phyloP scores from a whole-genome alignment of 2,888 invertebrate genomes.

The Drosophila barbarae region DNA sequence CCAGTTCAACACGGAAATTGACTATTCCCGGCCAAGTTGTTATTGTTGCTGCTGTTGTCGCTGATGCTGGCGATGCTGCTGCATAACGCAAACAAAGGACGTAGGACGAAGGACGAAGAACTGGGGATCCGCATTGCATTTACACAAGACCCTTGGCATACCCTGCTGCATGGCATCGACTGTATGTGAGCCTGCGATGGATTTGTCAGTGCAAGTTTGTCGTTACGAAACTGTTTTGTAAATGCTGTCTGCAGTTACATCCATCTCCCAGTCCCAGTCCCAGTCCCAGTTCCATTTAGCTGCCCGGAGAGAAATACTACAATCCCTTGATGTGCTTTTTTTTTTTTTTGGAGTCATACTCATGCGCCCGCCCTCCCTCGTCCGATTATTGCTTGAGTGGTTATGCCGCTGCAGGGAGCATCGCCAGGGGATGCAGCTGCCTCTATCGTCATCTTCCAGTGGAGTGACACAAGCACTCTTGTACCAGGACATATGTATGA shows the following conservation, averaged over 20 bases:
- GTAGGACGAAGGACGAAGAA: background rate
- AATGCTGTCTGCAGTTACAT: slow-evolving; percentile 14
- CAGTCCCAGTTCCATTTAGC: background rate
- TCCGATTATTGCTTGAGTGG: slow-evolving; percentile 5
- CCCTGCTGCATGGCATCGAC: background rate
- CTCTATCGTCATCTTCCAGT: background rate
- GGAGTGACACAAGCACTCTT: background rate
- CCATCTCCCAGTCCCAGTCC: background rate
- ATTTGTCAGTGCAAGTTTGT: slow-evolving; percentile 15
- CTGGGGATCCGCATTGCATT: background rate
- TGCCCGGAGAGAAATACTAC: background rate
- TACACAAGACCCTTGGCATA: slow-evolving; percentile 10
- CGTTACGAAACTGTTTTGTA: slow-evolving; percentile 9
- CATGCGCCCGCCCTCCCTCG: background rate
- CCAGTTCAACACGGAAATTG: slow-evolving; percentile 36
- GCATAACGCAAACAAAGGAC: slow-evolving; percentile 27
- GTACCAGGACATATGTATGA: background rate
- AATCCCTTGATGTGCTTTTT: slow-evolving; percentile 2
- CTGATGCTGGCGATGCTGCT: slow-evolving; percentile 2
- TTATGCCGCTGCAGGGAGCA: slow-evolving; percentile 1
- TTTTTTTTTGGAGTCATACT: background rate
- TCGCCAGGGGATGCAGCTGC: background rate
- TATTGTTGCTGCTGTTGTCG: background rate
- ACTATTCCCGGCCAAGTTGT: slow-evolving; percentile 24
- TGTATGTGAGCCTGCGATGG: slow-evolving; percentile 9